Evolutionary conservation across 2,888 invertebrate genomes (phyloP).

Genomic region (Chrysotoxum bicinctum): DNA sequence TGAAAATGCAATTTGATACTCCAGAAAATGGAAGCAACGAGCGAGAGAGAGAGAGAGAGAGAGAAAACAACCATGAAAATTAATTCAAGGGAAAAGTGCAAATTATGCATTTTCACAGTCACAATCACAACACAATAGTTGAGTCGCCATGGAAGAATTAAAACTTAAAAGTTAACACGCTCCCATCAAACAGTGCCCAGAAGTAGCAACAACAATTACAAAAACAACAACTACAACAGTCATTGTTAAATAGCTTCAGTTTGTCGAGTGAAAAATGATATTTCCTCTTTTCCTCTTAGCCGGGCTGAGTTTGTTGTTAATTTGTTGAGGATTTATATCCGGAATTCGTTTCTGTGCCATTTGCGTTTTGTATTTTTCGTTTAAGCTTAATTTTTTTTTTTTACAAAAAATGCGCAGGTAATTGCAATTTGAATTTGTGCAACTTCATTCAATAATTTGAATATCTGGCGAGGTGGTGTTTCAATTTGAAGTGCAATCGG

Average conservation of each 20-base stretch:
- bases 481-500: constrained; percentile 56
- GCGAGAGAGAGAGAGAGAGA: neutral
- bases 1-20: constrained; percentile 46
- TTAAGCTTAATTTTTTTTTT: neutral
- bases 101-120: constrained; percentile 52
- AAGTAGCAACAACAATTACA: neutral
- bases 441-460: constrained; percentile 10
- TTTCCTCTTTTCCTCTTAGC: constrained; percentile 18
- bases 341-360: constrained; percentile 39
- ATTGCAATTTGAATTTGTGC: constrained; percentile 49
- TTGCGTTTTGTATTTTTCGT: constrained; percentile 1
- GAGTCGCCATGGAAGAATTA: constrained; percentile 41
- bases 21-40: neutral
- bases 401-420: constrained; percentile 23
- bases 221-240: constrained; percentile 9
- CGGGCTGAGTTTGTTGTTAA: constrained; percentile 28
- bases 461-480: constrained; percentile 19
- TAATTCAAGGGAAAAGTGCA: constrained; percentile 43
- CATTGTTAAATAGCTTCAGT: constrained; percentile 7
- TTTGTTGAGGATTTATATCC: constrained; percentile 62
- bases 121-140: neutral
- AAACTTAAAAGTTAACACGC: constrained; percentile 51
- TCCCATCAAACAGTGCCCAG: constrained; percentile 6
- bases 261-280: constrained; percentile 53
- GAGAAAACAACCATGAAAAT: constrained; percentile 11